Base-by-base conservation (phyloP, 2,113 vertebrate species). In the Otus sunia region DNA sequence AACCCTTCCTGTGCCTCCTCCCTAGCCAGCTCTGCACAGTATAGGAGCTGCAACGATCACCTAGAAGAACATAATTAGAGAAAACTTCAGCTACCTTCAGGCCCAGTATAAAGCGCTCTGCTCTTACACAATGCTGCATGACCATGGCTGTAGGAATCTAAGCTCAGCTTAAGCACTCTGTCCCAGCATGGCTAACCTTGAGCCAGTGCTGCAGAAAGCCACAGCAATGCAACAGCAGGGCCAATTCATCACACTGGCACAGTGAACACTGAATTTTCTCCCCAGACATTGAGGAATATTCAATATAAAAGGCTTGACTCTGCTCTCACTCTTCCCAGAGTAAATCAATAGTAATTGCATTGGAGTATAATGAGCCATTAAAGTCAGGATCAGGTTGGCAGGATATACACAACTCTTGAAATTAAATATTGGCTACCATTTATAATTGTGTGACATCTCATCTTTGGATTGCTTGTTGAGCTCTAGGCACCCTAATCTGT, bases 241-340 rank as follows among this genome's bases (percentile, higher is more conserved):
- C 36, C 69, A 19, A n/a, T 2, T 18, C 36, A 16, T 36, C 2
- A 0, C 75, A 27, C 9, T 2, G 23, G 21, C 50, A 39, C 21
- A 12, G 11, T 0, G 0, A 60, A 32, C 1, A 0, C 16, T 11
- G 26, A 50, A 6, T 52, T 79, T 8, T 5, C 27, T 30, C 21
- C 37, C 34, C 6, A 21, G 15, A 7, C 17, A 7, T 45, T 45
- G 43, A 45, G n/a, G 11, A 74, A 50, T 15, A 34, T 18, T 68
- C 63, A 20, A 39, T 27, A 32, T 58, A 59, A 56, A 58, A 10
- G 29, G 12, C 11, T 64, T 86, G 69, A 64, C 49, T n/a, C 55
- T 6, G 23, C 62, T 85, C 41, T 80, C 43, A 6, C 49, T 87
- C 73, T 67, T 85, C 79, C 29, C 29, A 20, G 36, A 14, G 47